Conservation (phyloP, 2,888 invertebrate genomes). For the Pterostichus madidus region DNA sequence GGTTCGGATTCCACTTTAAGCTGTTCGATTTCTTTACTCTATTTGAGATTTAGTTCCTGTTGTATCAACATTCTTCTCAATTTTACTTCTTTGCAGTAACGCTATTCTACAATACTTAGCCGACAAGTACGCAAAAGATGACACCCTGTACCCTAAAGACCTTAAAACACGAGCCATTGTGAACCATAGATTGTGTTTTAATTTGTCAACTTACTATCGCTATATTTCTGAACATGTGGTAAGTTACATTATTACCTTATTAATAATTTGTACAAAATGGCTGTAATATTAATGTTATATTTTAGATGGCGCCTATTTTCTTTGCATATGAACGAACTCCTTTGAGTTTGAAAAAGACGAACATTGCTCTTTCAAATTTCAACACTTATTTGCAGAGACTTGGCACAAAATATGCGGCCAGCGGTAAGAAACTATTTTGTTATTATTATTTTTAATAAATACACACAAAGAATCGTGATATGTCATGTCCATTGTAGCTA, state of each 20-base stretch:
- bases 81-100: slow-evolving; percentile 76
- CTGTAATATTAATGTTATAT: slow-evolving; percentile 62
- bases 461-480: too few relatives aligned
- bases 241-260: slow-evolving; percentile 72
- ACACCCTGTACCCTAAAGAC: slow-evolving; percentile 85
- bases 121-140: slow-evolving; percentile 85
- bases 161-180: slow-evolving; percentile 85
- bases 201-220: slow-evolving; percentile 87
- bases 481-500: too few relatives aligned
- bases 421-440: slow-evolving; percentile 74
- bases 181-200: slow-evolving; percentile 89
- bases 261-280: too few relatives aligned
- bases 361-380: slow-evolving; percentile 83
- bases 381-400: slow-evolving; percentile 83
- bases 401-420: slow-evolving; percentile 83
- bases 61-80: too few relatives aligned
- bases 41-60: too few relatives aligned
- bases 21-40: too few relatives aligned
- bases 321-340: slow-evolving; percentile 86
- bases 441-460: slow-evolving; percentile 1
- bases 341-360: slow-evolving; percentile 83
- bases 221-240: slow-evolving; percentile 84
- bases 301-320: slow-evolving; percentile 87
- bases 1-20: too few relatives aligned
- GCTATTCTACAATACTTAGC: slow-evolving; percentile 86